Percentiles rank a stretch among this genome's conserved stretches.
phyloP scores from a whole-genome alignment of 2,113 vertebrate genomes.

The Podiceps cristatus region DNA sequence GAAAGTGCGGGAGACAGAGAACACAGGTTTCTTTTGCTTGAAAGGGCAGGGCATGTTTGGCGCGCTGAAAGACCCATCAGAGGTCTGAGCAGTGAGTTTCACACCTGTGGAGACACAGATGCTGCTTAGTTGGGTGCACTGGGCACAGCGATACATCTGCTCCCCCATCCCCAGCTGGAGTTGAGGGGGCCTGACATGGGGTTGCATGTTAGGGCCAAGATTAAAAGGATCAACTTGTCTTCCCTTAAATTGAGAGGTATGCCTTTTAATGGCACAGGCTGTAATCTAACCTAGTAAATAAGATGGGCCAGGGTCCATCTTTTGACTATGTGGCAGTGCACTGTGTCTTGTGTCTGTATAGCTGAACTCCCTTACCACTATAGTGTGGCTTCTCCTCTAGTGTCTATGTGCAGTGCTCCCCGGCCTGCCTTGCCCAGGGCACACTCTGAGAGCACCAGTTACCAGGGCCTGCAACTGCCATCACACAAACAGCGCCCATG shows the following conservation, averaged over 20 bases:
- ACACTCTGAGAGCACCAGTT: background rate
- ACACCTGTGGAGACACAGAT: background rate
- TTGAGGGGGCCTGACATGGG: background rate
- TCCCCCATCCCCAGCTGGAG: background rate
- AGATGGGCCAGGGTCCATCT: background rate
- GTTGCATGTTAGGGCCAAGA: background rate
- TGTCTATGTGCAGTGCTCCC: fast-evolving
- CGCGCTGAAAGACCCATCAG: background rate
- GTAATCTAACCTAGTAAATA: background rate
- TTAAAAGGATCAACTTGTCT: background rate
- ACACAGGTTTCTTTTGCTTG: background rate
- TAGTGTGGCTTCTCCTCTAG: fast-evolving
- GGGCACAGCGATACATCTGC: background rate
- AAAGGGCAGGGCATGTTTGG: background rate
- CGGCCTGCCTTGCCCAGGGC: background rate
- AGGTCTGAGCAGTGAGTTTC: background rate
- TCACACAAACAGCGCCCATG: background rate
- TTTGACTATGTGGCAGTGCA: background rate
- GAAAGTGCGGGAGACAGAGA: background rate
- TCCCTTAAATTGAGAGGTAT: background rate
- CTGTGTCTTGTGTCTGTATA: fast-evolving
- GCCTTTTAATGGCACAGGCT: background rate
- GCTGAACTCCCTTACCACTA: background rate
- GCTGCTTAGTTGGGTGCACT: background rate
- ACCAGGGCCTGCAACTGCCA: background rate